Evolutionary conservation across 2,888 invertebrate genomes (phyloP).

Genomic region (Automeris io): DNA sequence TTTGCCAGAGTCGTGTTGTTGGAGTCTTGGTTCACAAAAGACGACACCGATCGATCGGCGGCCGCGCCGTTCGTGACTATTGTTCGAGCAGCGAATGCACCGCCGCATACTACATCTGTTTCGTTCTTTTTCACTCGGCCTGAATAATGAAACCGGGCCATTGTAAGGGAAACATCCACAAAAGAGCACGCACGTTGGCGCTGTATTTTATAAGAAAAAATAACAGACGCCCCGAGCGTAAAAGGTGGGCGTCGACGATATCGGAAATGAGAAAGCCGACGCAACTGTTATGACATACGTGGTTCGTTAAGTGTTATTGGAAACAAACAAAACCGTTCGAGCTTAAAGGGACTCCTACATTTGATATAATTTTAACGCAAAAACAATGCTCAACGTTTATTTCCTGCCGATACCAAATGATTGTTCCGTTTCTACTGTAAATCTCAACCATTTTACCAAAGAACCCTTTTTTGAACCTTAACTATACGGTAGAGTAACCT

Average conservation of each 20-base stretch:
- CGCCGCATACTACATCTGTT: conserved; percentile 67
- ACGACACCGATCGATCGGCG: conserved; percentile 57
- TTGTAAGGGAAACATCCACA: conserved; percentile 67
- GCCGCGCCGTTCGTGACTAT: conserved; percentile 61
- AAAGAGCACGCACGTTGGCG: conserved; percentile 64
- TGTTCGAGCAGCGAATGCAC: conserved; percentile 61
- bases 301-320: conserved; percentile 59
- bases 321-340: conserved; percentile 53
- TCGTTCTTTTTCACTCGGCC: conserved; percentile 66
- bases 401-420: neutral
- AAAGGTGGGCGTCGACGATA: conserved; percentile 63
- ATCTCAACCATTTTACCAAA: no score
- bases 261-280: conserved; percentile 69
- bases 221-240: conserved; percentile 54
- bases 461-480: no score
- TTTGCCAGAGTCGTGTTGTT: conserved; percentile 37
- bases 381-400: neutral
- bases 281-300: conserved; percentile 68
- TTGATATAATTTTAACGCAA: neutral
- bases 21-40: conserved; percentile 50
- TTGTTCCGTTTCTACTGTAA: neutral
- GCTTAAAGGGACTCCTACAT: conserved; percentile 27
- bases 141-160: conserved; percentile 70
- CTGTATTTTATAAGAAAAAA: conserved; percentile 66
- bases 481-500: no score